These are phyloP conservation scores for Bombyx huttoni DNA, from an alignment of 2,888 invertebrate species.

Conservation along the genomic window DNA sequence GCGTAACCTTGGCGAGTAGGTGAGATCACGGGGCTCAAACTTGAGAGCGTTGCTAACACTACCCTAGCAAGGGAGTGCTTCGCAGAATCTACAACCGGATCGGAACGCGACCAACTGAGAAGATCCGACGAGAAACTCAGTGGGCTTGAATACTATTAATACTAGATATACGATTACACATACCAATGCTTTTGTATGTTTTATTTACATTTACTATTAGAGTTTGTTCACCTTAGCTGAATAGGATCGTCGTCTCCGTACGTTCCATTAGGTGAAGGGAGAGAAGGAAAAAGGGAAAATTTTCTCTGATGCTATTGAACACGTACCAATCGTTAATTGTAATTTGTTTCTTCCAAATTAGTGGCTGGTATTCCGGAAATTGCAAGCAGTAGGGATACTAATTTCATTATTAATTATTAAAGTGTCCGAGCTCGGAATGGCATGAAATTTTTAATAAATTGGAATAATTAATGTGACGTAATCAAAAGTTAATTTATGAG, in stretches of 20 bases:
- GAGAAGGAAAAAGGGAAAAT: constrained; percentile 29
- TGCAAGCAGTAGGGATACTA: background rate
- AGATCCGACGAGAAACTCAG: too few species aligned
- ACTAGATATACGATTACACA: background rate
- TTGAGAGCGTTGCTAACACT: too few species aligned
- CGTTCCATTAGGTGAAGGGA: constrained; percentile 25
- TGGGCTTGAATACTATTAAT: too few species aligned
- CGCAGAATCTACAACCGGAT: too few species aligned
- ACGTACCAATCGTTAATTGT: background rate
- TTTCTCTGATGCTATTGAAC: constrained; percentile 30
- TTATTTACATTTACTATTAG: background rate
- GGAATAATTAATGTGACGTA: too few species aligned
- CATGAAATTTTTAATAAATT: too few species aligned
- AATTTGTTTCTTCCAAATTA: constrained; percentile 2
- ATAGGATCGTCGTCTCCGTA: constrained; percentile 20
- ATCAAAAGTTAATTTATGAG: too few species aligned
- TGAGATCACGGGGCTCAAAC: too few species aligned
- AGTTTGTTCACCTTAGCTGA: constrained; percentile 2
- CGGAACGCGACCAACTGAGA: too few species aligned
- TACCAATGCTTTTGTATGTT: background rate
- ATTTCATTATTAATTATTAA: background rate
- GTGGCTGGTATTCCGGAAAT: background rate
- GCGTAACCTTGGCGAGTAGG: too few species aligned
- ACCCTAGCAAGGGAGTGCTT: too few species aligned
- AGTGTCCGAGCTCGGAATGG: background rate